Evolutionary conservation across 2,113 vertebrate species (phyloP).

Genomic region (Strix aluco): DNA sequence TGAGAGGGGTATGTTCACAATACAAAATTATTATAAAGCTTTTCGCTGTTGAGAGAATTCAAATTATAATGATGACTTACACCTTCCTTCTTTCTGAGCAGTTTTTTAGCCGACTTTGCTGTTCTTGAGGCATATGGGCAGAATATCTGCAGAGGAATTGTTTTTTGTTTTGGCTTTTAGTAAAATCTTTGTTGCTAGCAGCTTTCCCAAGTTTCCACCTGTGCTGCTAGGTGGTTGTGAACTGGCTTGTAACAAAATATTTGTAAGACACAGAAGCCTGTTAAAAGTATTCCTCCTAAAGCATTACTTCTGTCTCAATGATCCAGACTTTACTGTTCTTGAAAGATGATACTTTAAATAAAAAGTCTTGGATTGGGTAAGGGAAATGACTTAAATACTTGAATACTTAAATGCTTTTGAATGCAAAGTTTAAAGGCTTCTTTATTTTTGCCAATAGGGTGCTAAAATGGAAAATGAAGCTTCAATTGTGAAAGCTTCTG

Average conservation of each 20-base stretch:
- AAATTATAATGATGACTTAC: not conserved
- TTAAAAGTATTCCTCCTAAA: not conserved
- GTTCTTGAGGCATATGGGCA: not conserved
- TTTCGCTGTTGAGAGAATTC: not conserved
- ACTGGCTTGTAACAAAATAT: not conserved
- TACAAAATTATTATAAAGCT: not conserved
- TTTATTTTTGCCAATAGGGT: conserved; percentile 65
- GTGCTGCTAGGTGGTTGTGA: not conserved
- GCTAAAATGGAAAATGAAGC: conserved; percentile 20
- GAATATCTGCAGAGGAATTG: not conserved
- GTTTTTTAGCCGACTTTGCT: not conserved
- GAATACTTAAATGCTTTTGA: not conserved
- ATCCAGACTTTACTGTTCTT: not conserved
- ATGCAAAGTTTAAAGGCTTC: not conserved
- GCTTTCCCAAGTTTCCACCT: not conserved
- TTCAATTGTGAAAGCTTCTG: not conserved
- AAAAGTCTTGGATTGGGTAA: not conserved
- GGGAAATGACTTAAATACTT: not conserved
- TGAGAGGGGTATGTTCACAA: not conserved
- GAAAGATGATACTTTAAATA: not conserved
- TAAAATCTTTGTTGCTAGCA: not conserved
- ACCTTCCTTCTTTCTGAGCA: not conserved
- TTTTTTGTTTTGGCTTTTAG: not conserved
- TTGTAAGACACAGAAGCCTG: not conserved
- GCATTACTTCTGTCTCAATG: not conserved